Evolutionary conservation across 2,888 invertebrate genomes (phyloP), one percentile per base, ranked within the genome.

Genomic region (Melanargia galathea): DNA sequence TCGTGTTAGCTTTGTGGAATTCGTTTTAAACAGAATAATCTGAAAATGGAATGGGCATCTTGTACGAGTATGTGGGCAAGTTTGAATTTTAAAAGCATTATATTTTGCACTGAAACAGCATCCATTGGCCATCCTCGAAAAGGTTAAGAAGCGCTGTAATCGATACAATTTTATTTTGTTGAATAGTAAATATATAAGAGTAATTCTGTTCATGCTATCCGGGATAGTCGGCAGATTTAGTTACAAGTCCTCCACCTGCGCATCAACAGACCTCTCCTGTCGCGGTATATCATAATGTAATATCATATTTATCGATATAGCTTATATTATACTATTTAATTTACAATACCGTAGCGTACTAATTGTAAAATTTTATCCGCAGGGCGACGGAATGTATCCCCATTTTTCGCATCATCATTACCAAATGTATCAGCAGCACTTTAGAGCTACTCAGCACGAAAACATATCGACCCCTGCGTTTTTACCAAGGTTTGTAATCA

Each of bases 171-270:
- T 58, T 46, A 45, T 57, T 26, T 46, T 52, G 18, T 45, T 51
- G 38, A 62, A 62, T 56, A 52, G 38, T 24, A 62, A 58, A 62
- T 43, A 59, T 61, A 54, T 86, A 71, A 63, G 63, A 57, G 58
- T 58, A 54, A 66, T 66, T 66, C 60, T 86, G 81, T 87, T 81
- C 80, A 86, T 82, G 89, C 89, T 80, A 77, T 78, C 82, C 73
- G 86, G 92, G 90, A 84, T 93, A 95, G 95, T 93, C 92, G 68
- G 92, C 92, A 70, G 93, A 93, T 75, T 87, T 93, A 82, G 88
- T 84, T 76, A 94, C 95, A 92, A 95, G 95, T 86, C 96, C 96
- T 78, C 96, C 96, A 79, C 96, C 96, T 81, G 96, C 96, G 74
- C 96, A 96, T 87, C 96, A 96, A 92, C 96, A 95, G 85, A 93